phyloP scores from a whole-genome alignment of 2,888 invertebrate species.

The Leptinotarsa rubiginosa region DNA sequence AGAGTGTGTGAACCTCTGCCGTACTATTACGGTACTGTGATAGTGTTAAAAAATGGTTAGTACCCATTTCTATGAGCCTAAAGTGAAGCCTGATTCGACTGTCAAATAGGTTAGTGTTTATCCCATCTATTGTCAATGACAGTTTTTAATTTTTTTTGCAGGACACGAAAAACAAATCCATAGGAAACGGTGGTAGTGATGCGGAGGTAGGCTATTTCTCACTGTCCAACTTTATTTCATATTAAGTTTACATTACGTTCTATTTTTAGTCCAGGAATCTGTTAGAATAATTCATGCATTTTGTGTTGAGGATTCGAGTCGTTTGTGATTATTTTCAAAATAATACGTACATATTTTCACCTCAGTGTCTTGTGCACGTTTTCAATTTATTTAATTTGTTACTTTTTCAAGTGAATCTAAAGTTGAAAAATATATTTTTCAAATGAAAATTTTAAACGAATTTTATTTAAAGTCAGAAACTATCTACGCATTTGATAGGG shows the following conservation, averaged over 20 bases:
- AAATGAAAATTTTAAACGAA: neutral
- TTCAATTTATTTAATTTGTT: neutral
- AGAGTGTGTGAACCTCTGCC: constrained; percentile 44
- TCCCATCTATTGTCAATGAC: constrained; percentile 40
- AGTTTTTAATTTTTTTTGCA: constrained; percentile 65
- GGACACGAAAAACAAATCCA: constrained; percentile 73
- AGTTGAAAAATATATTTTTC: neutral
- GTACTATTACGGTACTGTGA: constrained; percentile 32
- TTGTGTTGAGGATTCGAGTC: constrained; percentile 17
- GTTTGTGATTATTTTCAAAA: constrained; percentile 12
- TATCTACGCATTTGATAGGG: constrained; percentile 19
- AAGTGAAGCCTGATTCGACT: constrained; percentile 30
- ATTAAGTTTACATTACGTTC: constrained; percentile 44
- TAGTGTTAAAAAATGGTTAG: constrained; percentile 47
- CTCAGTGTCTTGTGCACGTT: constrained; percentile 3
- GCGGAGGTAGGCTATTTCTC: constrained; percentile 68
- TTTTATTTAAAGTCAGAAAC: neutral
- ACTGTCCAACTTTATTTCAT: constrained; percentile 48
- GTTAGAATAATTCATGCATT: constrained; percentile 45
- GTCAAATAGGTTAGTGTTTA: constrained; percentile 51
- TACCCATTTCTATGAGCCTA: constrained; percentile 29
- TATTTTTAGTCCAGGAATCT: constrained; percentile 53
- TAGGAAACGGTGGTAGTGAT: constrained; percentile 71
- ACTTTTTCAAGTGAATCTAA: neutral
- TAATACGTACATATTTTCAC: constrained; percentile 14